Percentiles rank a stretch among this genome's conserved stretches.
phyloP scores from a whole-genome alignment of 1,140 invertebrate species.

The Holotrichia oblita region DNA sequence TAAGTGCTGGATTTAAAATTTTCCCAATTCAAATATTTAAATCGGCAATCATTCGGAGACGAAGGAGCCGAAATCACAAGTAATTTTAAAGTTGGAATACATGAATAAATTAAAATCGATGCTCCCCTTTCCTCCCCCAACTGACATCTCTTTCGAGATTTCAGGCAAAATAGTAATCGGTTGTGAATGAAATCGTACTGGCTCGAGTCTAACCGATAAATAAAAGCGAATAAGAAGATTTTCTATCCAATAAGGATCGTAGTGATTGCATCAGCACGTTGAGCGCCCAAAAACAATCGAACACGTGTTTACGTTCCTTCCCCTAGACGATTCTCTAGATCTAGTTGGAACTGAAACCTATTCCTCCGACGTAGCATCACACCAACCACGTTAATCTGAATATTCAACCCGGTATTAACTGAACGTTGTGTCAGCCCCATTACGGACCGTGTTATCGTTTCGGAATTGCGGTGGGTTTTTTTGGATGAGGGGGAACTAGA shows the following conservation, averaged over 20 bases:
- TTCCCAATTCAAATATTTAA: slow-evolving; percentile 32
- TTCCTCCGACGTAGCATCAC: neutral
- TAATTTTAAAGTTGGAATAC: slow-evolving; percentile 36
- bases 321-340: neutral
- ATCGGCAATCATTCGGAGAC: slow-evolving; percentile 4
- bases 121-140: no score
- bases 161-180: no score
- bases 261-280: neutral
- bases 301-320: neutral
- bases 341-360: neutral
- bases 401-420: neutral
- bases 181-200: no score
- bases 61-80: neutral
- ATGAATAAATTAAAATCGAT: slow-evolving; percentile 35
- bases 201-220: no score
- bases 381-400: slow-evolving; percentile 7
- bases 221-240: neutral
- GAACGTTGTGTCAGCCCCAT: slow-evolving; percentile 33
- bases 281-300: neutral
- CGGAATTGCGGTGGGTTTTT: slow-evolving; percentile 29
- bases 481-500: neutral
- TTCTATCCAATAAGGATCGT: neutral
- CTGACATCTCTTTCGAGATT: no score
- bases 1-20: slow-evolving; percentile 32
- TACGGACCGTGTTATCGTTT: slow-evolving; percentile 23